Base-by-base conservation (phyloP, 2,888 invertebrate genomes). In the Epicampocera succincta region DNA sequence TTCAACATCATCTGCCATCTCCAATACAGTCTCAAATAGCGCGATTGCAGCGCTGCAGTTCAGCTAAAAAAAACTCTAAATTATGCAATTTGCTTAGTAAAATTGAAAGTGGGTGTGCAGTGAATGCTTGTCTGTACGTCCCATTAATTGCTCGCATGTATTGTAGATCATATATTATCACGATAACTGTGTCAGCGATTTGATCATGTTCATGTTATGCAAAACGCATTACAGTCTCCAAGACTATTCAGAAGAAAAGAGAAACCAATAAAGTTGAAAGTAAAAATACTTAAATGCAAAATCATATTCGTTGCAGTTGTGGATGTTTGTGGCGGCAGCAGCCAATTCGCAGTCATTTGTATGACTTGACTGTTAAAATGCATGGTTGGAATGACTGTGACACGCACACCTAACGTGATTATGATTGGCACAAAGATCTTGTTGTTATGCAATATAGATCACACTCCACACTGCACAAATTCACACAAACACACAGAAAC, bases 361-460 rank as follows among this genome's bases (percentile, higher is more conserved):
- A 25, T 56, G 33, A 12, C 8, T 17, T 65, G 44, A 61, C 29
- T 61, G 42, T 58, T 40, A 48, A 69, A 69, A 78, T 52, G 54
- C 54, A 38, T 17, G 54, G 54, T 15, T 52, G 50, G 21, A 75
- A 69, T 71, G 63, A 11, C 29, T 72, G 58, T 60, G 65, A 66
- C 72, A 79, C 72, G 72, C 78, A 79, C 78, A 66, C 46, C 61
- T 73, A 61, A 78, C 73, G 68, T 72, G 65, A 74, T 48, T 68
- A 29, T 46, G 61, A 54, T 60, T 66, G 40, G 42, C 52, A 17
- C 66, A 42, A 61, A 71, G 65, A 74, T 58, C 66, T 33, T 66
- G 56, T 82, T 82, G 56, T 82, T 82, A 82, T 78, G 82, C 66
- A 82, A 82, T 75, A 78, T 60, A 82, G 82, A 82, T 82, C 82